These are phyloP conservation scores for Eurystomus glaucurus DNA, from an alignment of 2,797 vertebrate genomes.

Conservation along the genomic window DNA sequence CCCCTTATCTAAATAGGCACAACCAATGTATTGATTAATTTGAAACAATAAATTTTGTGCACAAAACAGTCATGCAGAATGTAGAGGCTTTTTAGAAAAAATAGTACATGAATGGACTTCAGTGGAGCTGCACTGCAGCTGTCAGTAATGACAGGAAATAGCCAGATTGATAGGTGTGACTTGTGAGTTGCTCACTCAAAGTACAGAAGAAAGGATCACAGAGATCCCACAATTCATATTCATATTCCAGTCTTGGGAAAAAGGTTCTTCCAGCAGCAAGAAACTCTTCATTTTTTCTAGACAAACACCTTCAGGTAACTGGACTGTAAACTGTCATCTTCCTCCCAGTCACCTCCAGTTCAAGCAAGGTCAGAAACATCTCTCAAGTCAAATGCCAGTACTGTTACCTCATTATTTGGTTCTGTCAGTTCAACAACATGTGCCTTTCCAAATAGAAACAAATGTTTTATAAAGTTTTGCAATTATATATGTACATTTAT, in stretches of 20 bases:
- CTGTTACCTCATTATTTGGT: not conserved
- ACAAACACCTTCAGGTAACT: not conserved
- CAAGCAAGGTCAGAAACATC: not conserved
- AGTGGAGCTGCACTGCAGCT: not conserved
- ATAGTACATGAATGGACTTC: not conserved
- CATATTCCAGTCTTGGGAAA: not conserved
- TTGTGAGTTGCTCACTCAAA: not conserved
- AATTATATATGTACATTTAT: constrained; percentile 22
- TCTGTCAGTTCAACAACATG: not conserved
- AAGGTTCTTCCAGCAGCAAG: not conserved
- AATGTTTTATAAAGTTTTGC: constrained; percentile 22
- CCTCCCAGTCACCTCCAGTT: not conserved
- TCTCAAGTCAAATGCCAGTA: not conserved
- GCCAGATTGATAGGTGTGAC: not conserved
- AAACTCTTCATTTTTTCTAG: not conserved
- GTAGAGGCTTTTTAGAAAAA: not conserved
- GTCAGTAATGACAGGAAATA: not conserved
- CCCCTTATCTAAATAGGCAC: not conserved
- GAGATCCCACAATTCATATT: not conserved
- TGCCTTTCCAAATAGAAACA: not conserved
- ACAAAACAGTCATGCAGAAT: not conserved
- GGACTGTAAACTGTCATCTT: not conserved
- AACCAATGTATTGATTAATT: not conserved
- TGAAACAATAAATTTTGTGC: not conserved
- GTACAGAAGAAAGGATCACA: not conserved